These are phyloP conservation scores for Eustalomyia histrio DNA, from an alignment of 2,888 invertebrate species.

Conservation along the genomic window DNA sequence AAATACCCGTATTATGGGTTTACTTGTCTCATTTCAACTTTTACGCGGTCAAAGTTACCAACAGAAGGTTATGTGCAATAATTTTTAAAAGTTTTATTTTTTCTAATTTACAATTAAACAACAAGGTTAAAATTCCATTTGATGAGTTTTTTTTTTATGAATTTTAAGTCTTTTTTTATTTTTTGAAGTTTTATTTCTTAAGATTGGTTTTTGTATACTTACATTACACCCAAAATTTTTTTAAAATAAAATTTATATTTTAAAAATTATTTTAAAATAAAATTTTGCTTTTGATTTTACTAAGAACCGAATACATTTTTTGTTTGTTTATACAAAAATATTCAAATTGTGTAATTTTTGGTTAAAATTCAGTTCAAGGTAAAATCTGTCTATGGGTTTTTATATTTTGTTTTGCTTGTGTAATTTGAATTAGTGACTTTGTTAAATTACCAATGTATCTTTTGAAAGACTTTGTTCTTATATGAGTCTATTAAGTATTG, in stretches of 20 bases:
- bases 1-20: too few relatives aligned
- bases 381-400: conserved; percentile 75
- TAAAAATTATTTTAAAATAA: conserved; percentile 79
- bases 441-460: conserved; percentile 13
- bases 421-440: conserved; percentile 16
- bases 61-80: too few relatives aligned
- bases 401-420: not conserved
- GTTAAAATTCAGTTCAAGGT: conserved; percentile 69
- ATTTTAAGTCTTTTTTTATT: conserved; percentile 38
- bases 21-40: too few relatives aligned
- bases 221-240: conserved; percentile 79
- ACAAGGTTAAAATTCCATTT: conserved; percentile 46
- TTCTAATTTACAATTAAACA: conserved; percentile 7
- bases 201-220: conserved; percentile 72
- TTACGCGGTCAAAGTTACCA: too few relatives aligned
- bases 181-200: conserved; percentile 56
- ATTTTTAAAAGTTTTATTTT: not conserved
- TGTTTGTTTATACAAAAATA: conserved; percentile 30
- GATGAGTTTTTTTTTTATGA: not conserved
- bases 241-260: conserved; percentile 79
- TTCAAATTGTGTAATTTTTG: conserved; percentile 50
- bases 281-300: conserved; percentile 77
- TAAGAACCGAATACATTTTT: conserved; percentile 70
- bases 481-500: conserved; percentile 23
- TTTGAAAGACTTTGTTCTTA: conserved; percentile 39